phyloP scores from a whole-genome alignment of 64 coral and sea anemone species.

The Porites australiensis region DNA sequence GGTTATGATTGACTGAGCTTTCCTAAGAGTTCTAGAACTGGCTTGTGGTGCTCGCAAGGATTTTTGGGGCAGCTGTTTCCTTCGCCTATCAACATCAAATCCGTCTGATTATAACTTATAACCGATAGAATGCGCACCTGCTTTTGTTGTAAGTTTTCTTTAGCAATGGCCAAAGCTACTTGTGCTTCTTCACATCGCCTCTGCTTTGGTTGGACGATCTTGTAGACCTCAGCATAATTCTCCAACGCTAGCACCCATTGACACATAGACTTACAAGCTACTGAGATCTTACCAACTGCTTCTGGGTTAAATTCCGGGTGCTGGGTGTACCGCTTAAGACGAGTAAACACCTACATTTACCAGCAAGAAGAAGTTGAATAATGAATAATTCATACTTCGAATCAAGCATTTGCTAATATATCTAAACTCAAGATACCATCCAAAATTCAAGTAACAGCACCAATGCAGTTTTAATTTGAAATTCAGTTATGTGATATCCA shows the following conservation, averaged over 20 bases:
- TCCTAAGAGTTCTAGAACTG: too few species aligned
- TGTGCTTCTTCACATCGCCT: conserved; percentile 91
- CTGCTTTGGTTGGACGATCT: conserved; percentile 92
- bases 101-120: too few species aligned
- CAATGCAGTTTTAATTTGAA: too few species aligned
- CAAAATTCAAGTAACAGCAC: too few species aligned
- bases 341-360: conserved; percentile 46
- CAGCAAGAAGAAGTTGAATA: background rate
- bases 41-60: too few species aligned
- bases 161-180: conserved; percentile 70
- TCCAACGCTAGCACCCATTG: conserved; percentile 96
- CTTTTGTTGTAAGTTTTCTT: conserved; percentile 87
- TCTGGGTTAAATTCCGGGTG: conserved; percentile 97
- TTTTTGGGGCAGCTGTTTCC: too few species aligned
- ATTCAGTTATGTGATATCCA: too few species aligned
- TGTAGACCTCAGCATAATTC: conserved; percentile 95
- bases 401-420: too few species aligned
- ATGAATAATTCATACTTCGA: background rate
- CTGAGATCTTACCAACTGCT: conserved; percentile 91
- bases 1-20: too few species aligned
- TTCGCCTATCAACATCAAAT: too few species aligned
- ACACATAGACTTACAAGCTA: conserved; percentile 96
- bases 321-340: conserved; percentile 83
- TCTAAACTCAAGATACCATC: too few species aligned
- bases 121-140: conserved; percentile 12